Base-by-base conservation (phyloP, 1,140 invertebrate species). In the Pteromalus puparum region DNA sequence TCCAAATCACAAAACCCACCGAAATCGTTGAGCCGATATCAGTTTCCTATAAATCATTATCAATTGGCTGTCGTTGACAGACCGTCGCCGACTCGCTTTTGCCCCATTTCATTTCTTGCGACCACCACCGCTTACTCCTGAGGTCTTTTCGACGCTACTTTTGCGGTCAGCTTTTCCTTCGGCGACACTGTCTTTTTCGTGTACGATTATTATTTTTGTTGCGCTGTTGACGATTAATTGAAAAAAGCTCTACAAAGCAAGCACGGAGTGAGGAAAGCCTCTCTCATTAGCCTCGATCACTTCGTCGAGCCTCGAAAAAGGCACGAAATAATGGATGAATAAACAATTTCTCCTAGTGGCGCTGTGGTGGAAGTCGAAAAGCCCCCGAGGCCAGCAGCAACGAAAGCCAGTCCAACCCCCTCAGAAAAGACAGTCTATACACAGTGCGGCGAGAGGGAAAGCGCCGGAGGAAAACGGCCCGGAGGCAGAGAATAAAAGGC, bases 11-110 rank as follows among this genome's bases (percentile, higher is more conserved):
- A 81, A 87, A 86, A 86, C 87, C 82, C 81, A 78, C 73, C 75
- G 38, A 67, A 85, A 48, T 86, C 86, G 78, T 26, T 86, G 78
- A 72, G 34, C 86, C 88, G 84, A 75, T 85, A 85, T 84, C 83
- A 82, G 72, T 61, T 86, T 65, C 30, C 80, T 84, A 88, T 90
- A 90, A 90, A 90, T 90, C 89, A 90, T 89, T 86, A 90, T 90
- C 88, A 90, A 89, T 89, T 87, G 88, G 61, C 85, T 89, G 89
- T 81, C 78, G 82, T 81, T 85, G 83, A 87, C 86, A 88, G 83
- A 76, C 85, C 84, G 85, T 86, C 84, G 75, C 53, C 21, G 72
- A 70, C 26, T 67, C 67, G 68, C 38, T 48, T 83, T 48, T 67
- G 73, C 74, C 82, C 76, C 53, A 79, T 87, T 79, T 76, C 42